Evolutionary conservation across 2,797 vertebrate genomes (phyloP), one percentile per base, ranked within the genome.

Genomic region (Heteromormyrus szaboi): DNA sequence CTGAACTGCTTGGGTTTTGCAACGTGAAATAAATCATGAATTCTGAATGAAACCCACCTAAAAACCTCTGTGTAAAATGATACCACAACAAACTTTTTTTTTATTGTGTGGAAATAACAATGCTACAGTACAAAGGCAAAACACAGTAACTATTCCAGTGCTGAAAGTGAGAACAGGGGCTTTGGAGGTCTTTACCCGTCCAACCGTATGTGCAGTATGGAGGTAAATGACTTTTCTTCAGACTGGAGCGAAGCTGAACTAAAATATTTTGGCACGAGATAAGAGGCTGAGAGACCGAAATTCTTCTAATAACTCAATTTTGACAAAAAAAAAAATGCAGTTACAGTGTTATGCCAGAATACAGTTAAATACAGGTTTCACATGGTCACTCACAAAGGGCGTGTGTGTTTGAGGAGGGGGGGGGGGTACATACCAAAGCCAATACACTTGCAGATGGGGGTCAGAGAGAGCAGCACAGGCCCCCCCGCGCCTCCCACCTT

Each of bases 371-470:
- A 5, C 72, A 76, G 33, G 8, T 2, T 19, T 76, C 72, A 44
- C 25, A 68, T 68, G 62, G 22, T 68, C 62, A 68, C 25, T 33
- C 62, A 33, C 62, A 68, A 12, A 68, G 62, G 6, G 7, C 4
- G 3, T 68, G 44, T 5, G 4, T 48, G 56, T 22, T 22, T 37
- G 14, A 4, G 56, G 2, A n/a, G 87, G 51, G 87, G 22, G 25
- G 25, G 51, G 86, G 12, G 2, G 25, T 22, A 93, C 97, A 87
- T 94, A 99, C 98, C 98, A 0, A 99, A 96, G 81, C 98, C 98
- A 46, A 99, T 90, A 84, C 98, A 99, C 0, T 98, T 96, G 0
- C 98, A 99, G 92, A 99, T 62, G 0, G 98, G 98, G 0, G 96
- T 95, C 93, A 97, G 96, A 0, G 97, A 96, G 54, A 99, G 95